Evolutionary conservation across 1,140 invertebrate species (phyloP).

Genomic region (Glomeris maerens): DNA sequence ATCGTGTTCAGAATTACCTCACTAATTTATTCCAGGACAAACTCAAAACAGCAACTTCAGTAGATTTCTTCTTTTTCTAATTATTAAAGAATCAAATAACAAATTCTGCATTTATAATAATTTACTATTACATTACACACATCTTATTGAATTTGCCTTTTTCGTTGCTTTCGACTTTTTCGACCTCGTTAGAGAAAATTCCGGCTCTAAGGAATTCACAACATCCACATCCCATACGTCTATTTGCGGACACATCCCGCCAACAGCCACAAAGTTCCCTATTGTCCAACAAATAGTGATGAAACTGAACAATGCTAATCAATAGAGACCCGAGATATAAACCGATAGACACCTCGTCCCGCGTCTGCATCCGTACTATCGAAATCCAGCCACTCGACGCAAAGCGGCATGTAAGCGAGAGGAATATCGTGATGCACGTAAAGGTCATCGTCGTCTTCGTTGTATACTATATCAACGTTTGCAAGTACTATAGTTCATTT

Average conservation of each 20-base stretch:
- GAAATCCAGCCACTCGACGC: slow-evolving; percentile 81
- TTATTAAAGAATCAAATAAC: slow-evolving; percentile 2
- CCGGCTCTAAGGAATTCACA: slow-evolving; percentile 73
- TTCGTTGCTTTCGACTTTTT: slow-evolving; percentile 46
- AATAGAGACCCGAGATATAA: neutral
- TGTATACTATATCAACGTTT: slow-evolving; percentile 52
- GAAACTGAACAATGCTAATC: slow-evolving; percentile 1
- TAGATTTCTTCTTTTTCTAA: slow-evolving; percentile 39
- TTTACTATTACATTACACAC: slow-evolving; percentile 36
- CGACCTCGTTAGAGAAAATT: slow-evolving; percentile 53
- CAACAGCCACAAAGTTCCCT: slow-evolving; percentile 81
- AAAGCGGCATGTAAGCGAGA: slow-evolving; percentile 71
- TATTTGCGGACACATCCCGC: slow-evolving; percentile 78
- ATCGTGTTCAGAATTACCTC: slow-evolving; percentile 25
- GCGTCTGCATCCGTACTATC: slow-evolving; percentile 33
- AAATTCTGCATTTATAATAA: slow-evolving; percentile 4
- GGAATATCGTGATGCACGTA: slow-evolving; percentile 89
- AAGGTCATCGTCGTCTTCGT: slow-evolving; percentile 68
- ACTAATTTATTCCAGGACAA: slow-evolving; percentile 75
- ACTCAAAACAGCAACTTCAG: slow-evolving; percentile 79
- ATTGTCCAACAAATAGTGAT: slow-evolving; percentile 12
- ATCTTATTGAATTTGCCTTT: slow-evolving; percentile 52
- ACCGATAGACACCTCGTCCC: neutral
- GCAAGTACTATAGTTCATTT: slow-evolving; percentile 13
- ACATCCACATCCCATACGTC: slow-evolving; percentile 92